These are phyloP conservation scores for Mystacornis crossleyi DNA, from an alignment of 2,113 vertebrate species.

Conservation along the genomic window DNA sequence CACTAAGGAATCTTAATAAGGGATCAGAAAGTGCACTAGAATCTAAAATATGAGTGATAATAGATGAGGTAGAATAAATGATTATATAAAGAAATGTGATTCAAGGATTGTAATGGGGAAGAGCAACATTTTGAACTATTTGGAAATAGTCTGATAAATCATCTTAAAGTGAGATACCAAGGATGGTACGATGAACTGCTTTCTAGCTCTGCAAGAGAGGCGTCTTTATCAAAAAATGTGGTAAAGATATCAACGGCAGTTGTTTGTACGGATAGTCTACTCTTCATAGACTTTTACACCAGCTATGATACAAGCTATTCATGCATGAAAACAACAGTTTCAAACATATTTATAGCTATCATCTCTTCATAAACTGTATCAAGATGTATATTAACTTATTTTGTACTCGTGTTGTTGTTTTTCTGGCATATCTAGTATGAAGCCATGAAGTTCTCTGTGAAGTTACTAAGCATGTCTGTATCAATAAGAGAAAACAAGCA, in stretches of 20 bases:
- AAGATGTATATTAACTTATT: neutral
- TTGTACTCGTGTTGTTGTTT: neutral
- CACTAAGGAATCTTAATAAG: neutral
- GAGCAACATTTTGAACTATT: neutral
- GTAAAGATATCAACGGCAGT: neutral
- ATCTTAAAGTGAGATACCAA: neutral
- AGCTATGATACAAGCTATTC: neutral
- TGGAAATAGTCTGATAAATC: neutral
- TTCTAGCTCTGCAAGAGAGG: neutral
- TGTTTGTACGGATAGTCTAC: neutral
- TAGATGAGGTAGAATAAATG: neutral
- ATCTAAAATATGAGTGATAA: neutral
- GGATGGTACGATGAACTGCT: fast-evolving
- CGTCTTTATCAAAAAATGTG: neutral
- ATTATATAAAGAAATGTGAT: neutral
- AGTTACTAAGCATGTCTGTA: conserved; percentile 86
- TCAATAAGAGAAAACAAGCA: conserved; percentile 84
- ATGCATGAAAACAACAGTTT: neutral
- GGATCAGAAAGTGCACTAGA: neutral
- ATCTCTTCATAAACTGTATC: neutral
- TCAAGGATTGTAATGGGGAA: neutral
- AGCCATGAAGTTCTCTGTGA: conserved; percentile 89
- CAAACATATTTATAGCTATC: neutral
- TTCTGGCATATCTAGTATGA: conserved; percentile 84
- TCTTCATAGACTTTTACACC: neutral